Base-by-base conservation (phyloP, 1,140 invertebrate genomes). In the Drosophila neocordata region DNA sequence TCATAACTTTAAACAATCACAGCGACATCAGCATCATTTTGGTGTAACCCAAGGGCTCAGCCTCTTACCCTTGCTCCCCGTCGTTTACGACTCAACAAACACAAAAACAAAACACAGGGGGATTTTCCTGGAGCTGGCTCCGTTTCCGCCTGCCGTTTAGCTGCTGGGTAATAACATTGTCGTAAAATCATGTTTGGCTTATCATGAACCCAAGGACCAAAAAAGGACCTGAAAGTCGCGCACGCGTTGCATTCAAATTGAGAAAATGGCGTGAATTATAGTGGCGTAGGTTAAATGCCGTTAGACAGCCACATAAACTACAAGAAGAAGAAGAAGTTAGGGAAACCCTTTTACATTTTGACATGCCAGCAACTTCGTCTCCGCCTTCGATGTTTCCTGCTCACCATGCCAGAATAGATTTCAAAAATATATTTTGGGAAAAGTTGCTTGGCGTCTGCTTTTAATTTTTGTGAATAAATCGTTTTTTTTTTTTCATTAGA, bases 111-210 rank as follows among this genome's bases (percentile, higher is more conserved):
- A 82, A 75, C 73, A 69, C 44, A 57, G 27, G 15, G 68, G 44
- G 64, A 52, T 44, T 37, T 44, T 31, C 27, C 53, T 22, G 38
- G n/a, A 6, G 27, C 44, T 37, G 31, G 20, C 41, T 20, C 15
- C 11, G 41, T 48, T 48, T 38, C 58, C 35, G 12, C 48, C 34
- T 24, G 53, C 51, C 63, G 56, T 58, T 64, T 57, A 63, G 65
- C 65, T 61, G 56, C 56, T 65, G 56, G 73, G 84, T 88, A 88
- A 88, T 88, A 85, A 89, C 79, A 75, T 78, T 89, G 89, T 89
- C 82, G 85, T 87, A 87, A 90, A 90, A 87, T 90, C 89, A 90
- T 89, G 89, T 90, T 91, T 81, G 80, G 79, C 84, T 89, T 90
- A 89, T 90, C 82, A 77, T 79, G 73, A 88, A 69, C 72, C 67